Evolutionary conservation across 2,888 invertebrate species (phyloP).

Genomic region (Leptinotarsa juncta): DNA sequence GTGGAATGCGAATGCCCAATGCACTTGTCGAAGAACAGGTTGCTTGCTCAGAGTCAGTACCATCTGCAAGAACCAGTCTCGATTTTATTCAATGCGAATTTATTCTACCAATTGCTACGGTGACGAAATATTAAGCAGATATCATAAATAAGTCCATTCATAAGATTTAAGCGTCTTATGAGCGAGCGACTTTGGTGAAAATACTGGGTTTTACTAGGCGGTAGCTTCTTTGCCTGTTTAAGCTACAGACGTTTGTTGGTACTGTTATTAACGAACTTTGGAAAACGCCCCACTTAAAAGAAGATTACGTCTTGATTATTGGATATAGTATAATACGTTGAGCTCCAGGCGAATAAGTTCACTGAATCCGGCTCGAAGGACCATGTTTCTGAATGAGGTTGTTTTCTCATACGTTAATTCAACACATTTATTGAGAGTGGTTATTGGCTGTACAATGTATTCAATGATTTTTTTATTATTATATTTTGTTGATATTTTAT

Average conservation of each 20-base stretch:
- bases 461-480: too few relatives aligned
- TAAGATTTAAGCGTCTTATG: conserved; percentile 23
- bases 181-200: neutral
- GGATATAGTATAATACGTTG: too few relatives aligned
- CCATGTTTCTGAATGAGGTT: too few relatives aligned
- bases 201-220: conserved; percentile 4
- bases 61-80: conserved; percentile 48
- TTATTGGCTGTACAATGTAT: too few relatives aligned
- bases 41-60: conserved; percentile 36
- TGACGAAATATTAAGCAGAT: conserved; percentile 43
- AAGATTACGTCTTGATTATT: too few relatives aligned
- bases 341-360: too few relatives aligned
- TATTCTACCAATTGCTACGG: conserved; percentile 43
- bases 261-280: too few relatives aligned
- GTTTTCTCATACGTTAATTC: too few relatives aligned
- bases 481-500: too few relatives aligned
- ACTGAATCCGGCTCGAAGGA: too few relatives aligned
- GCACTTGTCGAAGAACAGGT: conserved; percentile 47
- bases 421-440: too few relatives aligned
- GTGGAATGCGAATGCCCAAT: conserved; percentile 48
- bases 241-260: neutral
- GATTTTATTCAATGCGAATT: conserved; percentile 42
- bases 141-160: conserved; percentile 36
- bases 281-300: too few relatives aligned
- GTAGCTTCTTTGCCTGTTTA: neutral